Base-by-base conservation (phyloP, 2,888 invertebrate species). In the Zygogramma bicolorata region DNA sequence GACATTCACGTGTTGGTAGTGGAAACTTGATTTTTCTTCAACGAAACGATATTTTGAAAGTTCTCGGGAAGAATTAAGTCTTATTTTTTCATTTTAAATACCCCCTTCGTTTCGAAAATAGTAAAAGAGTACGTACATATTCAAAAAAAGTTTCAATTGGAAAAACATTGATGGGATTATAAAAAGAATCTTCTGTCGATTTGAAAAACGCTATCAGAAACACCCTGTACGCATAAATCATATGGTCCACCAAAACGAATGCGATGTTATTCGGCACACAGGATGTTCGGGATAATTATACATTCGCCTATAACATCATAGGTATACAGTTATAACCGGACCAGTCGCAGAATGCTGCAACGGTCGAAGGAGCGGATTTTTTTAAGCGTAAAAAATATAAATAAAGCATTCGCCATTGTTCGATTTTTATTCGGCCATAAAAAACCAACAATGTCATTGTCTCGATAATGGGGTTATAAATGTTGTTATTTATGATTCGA, bases 391-490 rank as follows among this genome's bases (percentile, higher is more conserved):
- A 53, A 53, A 53, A 53, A 53, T 53, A 53, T 53, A 53, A 53
- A 53, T 53, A 53, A 53, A 53, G 6, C 53, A 53, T 53, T 22
- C 27, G 53, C 53, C n/a, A 53, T 53, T 53, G 53, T 53, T 53
- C 53, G n/a, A 5, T n/a, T 53, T 53, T 53, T 53, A 53, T 53
- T 53, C 7, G 27, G 25, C 27, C 53, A 53, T 53, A 25, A 53
- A 53, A 53, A 46, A 46, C 46, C 8, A 46, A 53, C 53, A 53
- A 53, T 53, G 53, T 53, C 53, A 53, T 53, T 53, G 53, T 53
- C 53, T 53, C 27, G 53, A 13, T 53, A 53, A 53, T 53, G 53
- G 0, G 6, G 4, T 53, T 25, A 25, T 15, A n/a, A 53, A n/a
- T 27, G 27, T 25, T 27, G 27, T 53, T n/a, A n/a, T 42, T 42